Base-by-base conservation (phyloP, 2,113 vertebrate genomes). In the Odocoileus hemionus region DNA sequence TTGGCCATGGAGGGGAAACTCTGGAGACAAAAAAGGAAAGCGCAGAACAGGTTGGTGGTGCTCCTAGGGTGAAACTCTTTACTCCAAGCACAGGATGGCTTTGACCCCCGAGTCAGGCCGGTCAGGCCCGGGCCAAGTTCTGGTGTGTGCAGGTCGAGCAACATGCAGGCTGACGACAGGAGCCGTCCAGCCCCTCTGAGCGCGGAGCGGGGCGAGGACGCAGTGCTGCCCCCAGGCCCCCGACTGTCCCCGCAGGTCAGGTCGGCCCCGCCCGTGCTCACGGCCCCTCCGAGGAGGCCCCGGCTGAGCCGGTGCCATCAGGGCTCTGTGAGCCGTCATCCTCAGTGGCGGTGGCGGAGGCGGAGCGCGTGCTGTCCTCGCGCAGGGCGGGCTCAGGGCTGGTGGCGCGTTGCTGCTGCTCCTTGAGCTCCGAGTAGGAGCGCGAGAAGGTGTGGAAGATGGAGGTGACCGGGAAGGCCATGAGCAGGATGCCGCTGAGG, bases 381-480 rank as follows among this genome's bases (percentile, higher is more conserved):
- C 98, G 98, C 58, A 99, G 99, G 3, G 89, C 97, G 50, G 99
- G 98, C 97, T 99, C 99, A 33, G 99, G 98, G 97, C 99, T 96
- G 0, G 99, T 97, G 0, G 98, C 97, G 30, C 99, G 99, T 86
- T 93, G 99, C 98, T 99, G 99, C 98, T 99, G 99, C 98, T 99
- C 99, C 97, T 99, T 99, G 96, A 99, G 99, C 98, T 99, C 99
- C 1, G 99, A 98, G 97, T 99, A 99, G 86, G 99, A 99, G 92
- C 99, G 99, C 1, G 99, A 99, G 97, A 99, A 99, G 55, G 99
- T 99, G 97, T 99, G 99, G 98, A 99, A 99, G 99, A 99, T 99
- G 97, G 99, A 99, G 0, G 99, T 99, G 97, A 99, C 99, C 0
- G 99, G 99, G 96, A 99, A 99, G 33, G 99, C 99, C 99, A 99